A percentile compares a stretch with the other conserved stretches of the same genome.
These are phyloP conservation scores for Mythimna pallens DNA, from an alignment of 2,888 invertebrate genomes.

Conservation along the genomic window DNA sequence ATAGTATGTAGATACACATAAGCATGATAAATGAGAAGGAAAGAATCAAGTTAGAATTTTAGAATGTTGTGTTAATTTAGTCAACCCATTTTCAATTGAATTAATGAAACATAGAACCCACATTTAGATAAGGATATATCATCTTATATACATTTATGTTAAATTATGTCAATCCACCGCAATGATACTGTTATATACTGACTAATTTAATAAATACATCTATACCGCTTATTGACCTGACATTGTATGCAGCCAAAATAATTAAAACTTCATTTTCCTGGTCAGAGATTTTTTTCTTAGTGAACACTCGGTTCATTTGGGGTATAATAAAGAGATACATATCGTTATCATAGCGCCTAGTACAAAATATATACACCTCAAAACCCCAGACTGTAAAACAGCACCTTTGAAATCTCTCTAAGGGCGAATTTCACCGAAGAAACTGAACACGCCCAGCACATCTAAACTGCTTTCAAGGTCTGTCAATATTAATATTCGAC, in stretches of 20 bases:
- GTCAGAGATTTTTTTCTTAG: background rate
- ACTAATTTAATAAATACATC: conserved; percentile 16
- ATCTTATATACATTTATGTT: background rate
- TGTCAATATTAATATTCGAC: too few species aligned
- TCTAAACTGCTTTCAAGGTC: background rate
- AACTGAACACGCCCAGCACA: background rate
- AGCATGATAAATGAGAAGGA: conserved; percentile 64
- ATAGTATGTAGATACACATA: conserved; percentile 61
- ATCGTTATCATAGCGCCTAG: background rate
- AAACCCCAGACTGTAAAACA: conserved; percentile 31
- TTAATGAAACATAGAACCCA: conserved; percentile 8
- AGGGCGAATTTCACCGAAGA: background rate
- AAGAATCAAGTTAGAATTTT: conserved; percentile 39
- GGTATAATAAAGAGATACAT: background rate
- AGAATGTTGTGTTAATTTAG: conserved; percentile 18
- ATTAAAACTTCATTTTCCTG: background rate
- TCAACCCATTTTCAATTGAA: conserved; percentile 42
- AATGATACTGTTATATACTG: conserved; percentile 5
- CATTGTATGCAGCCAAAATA: conserved; percentile 1
- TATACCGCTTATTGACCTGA: conserved; percentile 7
- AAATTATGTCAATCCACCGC: conserved; percentile 26
- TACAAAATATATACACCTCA: background rate
- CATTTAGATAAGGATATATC: conserved; percentile 14
- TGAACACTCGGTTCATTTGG: background rate
- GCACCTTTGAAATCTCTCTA: conserved; percentile 1